Evolutionary conservation across 2,888 invertebrate genomes (phyloP).

Genomic region (Nomada flava): DNA sequence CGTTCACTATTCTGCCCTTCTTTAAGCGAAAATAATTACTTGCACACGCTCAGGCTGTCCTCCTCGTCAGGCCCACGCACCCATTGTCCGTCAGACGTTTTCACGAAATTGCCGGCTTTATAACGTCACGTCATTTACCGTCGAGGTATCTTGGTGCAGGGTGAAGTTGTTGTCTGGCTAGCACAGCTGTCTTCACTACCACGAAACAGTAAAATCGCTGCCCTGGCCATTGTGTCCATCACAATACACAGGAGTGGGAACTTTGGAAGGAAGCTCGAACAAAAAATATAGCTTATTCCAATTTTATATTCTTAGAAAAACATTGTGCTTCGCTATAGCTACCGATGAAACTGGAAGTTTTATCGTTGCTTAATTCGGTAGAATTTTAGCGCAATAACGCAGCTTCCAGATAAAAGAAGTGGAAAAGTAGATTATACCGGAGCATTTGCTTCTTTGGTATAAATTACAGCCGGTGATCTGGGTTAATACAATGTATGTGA

Average conservation of each 20-base stretch:
- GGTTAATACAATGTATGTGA: too few species aligned
- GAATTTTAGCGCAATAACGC: too few species aligned
- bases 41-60: constrained; percentile 49
- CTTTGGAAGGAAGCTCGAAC: neutral
- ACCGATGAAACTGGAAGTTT: too few species aligned
- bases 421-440: too few species aligned
- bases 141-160: constrained; percentile 57
- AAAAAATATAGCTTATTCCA: too few species aligned
- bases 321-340: too few species aligned
- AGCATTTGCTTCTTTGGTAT: neutral
- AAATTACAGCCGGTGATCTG: neutral
- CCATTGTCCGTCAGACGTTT: constrained; percentile 56
- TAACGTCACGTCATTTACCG: constrained; percentile 71
- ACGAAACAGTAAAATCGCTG: constrained; percentile 36
- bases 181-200: constrained; percentile 20
- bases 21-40: constrained; percentile 50
- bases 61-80: constrained; percentile 45
- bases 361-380: too few species aligned
- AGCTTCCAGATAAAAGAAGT: too few species aligned
- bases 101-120: constrained; percentile 61
- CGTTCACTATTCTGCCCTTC: constrained; percentile 8
- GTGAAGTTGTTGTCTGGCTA: constrained; percentile 45
- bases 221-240: constrained; percentile 22
- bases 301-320: too few species aligned
- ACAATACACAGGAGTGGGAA: constrained; percentile 2